phyloP scores from a whole-genome alignment of 1,140 invertebrate species.

The Lucilia cuprina region DNA sequence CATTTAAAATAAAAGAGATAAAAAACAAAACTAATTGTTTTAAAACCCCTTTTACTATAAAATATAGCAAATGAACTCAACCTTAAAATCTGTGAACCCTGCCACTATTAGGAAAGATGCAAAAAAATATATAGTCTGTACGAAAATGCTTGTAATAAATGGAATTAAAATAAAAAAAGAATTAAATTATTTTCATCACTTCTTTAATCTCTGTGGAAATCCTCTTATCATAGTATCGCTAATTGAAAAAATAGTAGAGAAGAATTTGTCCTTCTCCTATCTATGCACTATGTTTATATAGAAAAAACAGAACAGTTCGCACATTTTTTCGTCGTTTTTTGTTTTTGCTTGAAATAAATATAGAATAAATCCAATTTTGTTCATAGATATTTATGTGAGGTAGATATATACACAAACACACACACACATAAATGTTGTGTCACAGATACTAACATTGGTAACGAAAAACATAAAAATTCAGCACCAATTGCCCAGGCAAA shows the following conservation, averaged over 20 bases:
- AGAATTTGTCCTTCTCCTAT: not conserved
- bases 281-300: not conserved
- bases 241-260: constrained; percentile 19
- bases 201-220: constrained; percentile 26
- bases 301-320: not conserved
- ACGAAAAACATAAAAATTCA: not conserved
- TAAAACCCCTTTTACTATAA: not conserved
- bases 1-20: not conserved
- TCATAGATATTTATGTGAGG: not conserved
- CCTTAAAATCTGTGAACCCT: constrained; percentile 14
- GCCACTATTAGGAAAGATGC: not conserved
- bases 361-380: constrained; percentile 8
- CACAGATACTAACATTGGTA: not conserved
- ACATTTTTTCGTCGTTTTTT: not conserved
- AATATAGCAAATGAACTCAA: constrained; percentile 22
- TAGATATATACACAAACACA: not conserved
- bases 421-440: no score
- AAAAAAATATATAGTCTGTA: not conserved
- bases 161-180: not conserved
- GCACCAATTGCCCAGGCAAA: not conserved
- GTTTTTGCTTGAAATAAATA: not conserved
- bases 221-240: constrained; percentile 28
- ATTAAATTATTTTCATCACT: constrained; percentile 34
- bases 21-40: constrained; percentile 20
- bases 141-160: not conserved